phyloP scores from a whole-genome alignment of 1,140 invertebrate species.

The Trichomalopsis sarcophagae region DNA sequence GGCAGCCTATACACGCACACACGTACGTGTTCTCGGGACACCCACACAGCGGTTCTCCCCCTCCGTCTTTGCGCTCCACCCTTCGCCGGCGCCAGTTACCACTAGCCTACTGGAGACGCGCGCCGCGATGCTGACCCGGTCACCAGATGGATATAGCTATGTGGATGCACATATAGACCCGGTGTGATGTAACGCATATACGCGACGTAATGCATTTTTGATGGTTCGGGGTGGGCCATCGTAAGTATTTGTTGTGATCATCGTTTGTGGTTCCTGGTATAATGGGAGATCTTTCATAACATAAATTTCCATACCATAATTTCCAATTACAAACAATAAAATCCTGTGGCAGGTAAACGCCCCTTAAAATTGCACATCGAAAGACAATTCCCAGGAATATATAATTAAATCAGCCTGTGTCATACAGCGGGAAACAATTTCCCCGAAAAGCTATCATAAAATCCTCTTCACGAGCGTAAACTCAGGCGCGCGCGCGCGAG shows the following conservation, averaged over 20 bases:
- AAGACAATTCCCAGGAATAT: too few relatives aligned
- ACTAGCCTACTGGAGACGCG: conserved; percentile 11
- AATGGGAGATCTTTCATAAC: too few relatives aligned
- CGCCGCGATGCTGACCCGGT: conserved; percentile 11
- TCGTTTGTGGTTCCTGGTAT: too few relatives aligned
- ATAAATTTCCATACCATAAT: too few relatives aligned
- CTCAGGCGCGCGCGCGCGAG: not conserved
- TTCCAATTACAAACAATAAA: too few relatives aligned
- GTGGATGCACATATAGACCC: not conserved
- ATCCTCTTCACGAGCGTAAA: not conserved
- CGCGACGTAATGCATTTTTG: not conserved
- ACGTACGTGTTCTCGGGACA: not conserved
- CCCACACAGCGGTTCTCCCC: not conserved
- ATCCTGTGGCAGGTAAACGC: too few relatives aligned
- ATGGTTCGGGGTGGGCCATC: too few relatives aligned
- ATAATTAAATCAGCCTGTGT: too few relatives aligned
- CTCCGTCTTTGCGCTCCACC: conserved; percentile 7
- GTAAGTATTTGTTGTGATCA: too few relatives aligned
- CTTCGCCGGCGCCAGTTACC: conserved; percentile 16
- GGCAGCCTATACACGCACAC: not conserved
- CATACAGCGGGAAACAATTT: not conserved
- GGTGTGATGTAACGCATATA: not conserved
- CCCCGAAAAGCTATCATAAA: not conserved
- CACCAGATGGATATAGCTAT: not conserved
- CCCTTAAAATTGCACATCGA: too few relatives aligned